Evolutionary conservation across 2,797 vertebrate genomes (phyloP), one percentile per base, ranked within the genome.

Genomic region (Xiphophorus birchmanni): DNA sequence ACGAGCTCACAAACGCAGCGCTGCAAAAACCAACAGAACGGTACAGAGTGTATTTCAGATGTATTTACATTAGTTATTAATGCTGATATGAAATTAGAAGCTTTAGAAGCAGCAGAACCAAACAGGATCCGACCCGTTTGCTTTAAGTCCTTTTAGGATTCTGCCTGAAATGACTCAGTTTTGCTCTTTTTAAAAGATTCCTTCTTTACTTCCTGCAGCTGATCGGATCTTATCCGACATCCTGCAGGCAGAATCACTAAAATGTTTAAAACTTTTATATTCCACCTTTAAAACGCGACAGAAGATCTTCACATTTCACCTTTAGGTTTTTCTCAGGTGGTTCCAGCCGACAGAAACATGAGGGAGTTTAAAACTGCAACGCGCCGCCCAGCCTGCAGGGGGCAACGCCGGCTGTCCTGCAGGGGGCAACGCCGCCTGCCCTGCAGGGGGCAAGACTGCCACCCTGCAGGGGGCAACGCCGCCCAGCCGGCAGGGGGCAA

Each of bases 401-500:
- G 54, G 54, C 54, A 13, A 1, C n/a, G 0, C 1, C 4, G 4
- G 2, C 6, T 4, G 0, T 1, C 15, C 47, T 17, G 47, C 4
- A 18, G 47, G 15, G 47, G 45, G 45, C 45, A 15, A 1, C 45
- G 0, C 3, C 3, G 15, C 47, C 15, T 13, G 0, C 1, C 45
- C 45, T 17, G 45, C 13, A 17, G 45, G 45, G 45, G 45, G 45
- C 45, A 15, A 3, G 1, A 0, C 45, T 1, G 42, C 42, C 42
- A 2, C 0, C 42, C 45, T 47, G 45, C 12, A 47, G 45, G 45
- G 45, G 45, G 45, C 45, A 47, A 1, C 45, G 0, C 4, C 0
- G 15, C 47, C 47, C 13, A 1, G 0, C 12, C 47, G 5, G 47
- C 47, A 15, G 40, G 40, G 40, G 32, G 32, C 32, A 32, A 32